phyloP scores from a whole-genome alignment of 2,113 vertebrate genomes.

The Columbina picui region DNA sequence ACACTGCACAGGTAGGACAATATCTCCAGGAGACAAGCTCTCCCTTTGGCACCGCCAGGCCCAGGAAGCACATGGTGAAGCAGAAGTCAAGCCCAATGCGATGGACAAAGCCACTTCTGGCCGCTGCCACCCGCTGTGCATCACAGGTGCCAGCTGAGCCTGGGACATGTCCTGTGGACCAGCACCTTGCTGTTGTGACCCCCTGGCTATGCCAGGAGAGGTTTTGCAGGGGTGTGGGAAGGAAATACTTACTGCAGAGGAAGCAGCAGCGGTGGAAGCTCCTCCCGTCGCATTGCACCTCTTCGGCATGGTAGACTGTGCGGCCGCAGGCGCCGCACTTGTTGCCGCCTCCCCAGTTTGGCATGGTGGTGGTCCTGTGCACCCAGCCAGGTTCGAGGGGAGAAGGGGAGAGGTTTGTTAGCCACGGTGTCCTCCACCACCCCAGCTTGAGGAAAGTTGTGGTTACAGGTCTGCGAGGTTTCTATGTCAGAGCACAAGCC shows the following conservation, averaged over 20 bases:
- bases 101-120: not conserved
- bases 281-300: conserved; percentile 92
- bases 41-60: rapidly evolving
- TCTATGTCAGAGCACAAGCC: not conserved
- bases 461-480: not conserved
- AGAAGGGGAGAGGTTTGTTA: not conserved
- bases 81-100: not conserved
- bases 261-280: conserved; percentile 95
- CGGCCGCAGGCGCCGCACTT: conserved; percentile 85
- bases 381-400: not conserved
- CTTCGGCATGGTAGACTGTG: conserved; percentile 92
- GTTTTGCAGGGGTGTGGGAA: not conserved
- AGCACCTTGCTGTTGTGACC: not conserved
- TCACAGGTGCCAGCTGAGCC: not conserved
- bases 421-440: rapidly evolving
- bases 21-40: not conserved
- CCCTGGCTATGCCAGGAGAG: not conserved
- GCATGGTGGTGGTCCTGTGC: conserved; percentile 78
- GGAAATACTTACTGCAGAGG: conserved; percentile 89
- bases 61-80: rapidly evolving
- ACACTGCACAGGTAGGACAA: not conserved
- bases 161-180: not conserved
- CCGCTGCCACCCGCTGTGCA: rapidly evolving
- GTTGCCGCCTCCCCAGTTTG: conserved; percentile 96
- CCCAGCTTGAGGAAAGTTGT: no score